Conservation (phyloP, 2,888 invertebrate genomes). For the Phania funesta region DNA sequence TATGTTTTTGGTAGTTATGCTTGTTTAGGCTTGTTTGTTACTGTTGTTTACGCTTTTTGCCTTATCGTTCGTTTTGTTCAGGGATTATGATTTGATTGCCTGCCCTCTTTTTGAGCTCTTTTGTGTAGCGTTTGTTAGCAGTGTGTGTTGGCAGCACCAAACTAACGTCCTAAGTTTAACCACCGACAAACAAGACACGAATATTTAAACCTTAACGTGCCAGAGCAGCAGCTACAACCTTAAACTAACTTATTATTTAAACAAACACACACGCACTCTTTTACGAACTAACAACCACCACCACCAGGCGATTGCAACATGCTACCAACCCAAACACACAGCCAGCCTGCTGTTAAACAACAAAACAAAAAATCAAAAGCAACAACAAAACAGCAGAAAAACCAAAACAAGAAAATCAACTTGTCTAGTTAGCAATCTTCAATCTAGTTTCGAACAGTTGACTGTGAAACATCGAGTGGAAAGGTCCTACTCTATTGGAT, state of each 20-base stretch:
- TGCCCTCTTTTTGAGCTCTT: slow-evolving; percentile 65
- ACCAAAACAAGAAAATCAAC: slow-evolving; percentile 79
- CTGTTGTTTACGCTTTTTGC: slow-evolving; percentile 51
- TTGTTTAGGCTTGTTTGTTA: slow-evolving; percentile 60
- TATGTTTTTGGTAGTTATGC: slow-evolving; percentile 46
- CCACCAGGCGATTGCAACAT: slow-evolving; percentile 1
- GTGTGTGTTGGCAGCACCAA: not conserved
- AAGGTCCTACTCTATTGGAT: slow-evolving; percentile 76
- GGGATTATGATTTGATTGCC: slow-evolving; percentile 73
- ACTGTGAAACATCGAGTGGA: slow-evolving; percentile 79
- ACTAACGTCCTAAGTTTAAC: slow-evolving; percentile 72
- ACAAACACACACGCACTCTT: slow-evolving; percentile 12
- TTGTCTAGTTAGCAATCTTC: slow-evolving; percentile 81
- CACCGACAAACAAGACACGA: slow-evolving; percentile 77
- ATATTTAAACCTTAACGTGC: slow-evolving; percentile 68
- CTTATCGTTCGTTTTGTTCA: slow-evolving; percentile 60
- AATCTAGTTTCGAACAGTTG: slow-evolving; percentile 81
- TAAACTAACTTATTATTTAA: slow-evolving; percentile 48
- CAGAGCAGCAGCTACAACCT: slow-evolving; percentile 57
- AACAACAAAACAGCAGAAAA: slow-evolving; percentile 44
- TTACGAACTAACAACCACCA: slow-evolving; percentile 46
- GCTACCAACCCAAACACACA: slow-evolving; percentile 43
- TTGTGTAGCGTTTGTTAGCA: not conserved
- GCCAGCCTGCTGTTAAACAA: slow-evolving; percentile 17
- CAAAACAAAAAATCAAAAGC: not conserved